Conservation (phyloP, 2,113 vertebrate genomes). For the Lagopus muta region DNA sequence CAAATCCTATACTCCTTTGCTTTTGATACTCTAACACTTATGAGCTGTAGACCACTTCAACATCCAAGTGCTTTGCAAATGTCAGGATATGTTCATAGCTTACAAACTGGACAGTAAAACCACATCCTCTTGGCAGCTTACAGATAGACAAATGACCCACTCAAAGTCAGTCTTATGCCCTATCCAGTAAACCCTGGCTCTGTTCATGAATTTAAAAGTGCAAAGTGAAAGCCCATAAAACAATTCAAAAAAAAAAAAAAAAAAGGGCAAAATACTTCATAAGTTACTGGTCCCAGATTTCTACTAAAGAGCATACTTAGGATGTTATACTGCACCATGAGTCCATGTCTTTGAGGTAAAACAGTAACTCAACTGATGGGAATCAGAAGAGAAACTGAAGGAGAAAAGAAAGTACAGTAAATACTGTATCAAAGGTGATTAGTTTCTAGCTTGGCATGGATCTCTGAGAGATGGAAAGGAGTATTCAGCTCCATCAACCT, state of each 20-base stretch:
- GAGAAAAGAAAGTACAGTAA: not conserved
- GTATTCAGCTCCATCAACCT: not conserved
- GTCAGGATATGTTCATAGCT: not conserved
- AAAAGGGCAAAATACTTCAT: not conserved
- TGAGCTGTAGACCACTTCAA: not conserved
- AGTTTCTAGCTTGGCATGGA: not conserved
- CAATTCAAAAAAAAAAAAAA: conserved; percentile 3
- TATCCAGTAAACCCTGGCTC: not conserved
- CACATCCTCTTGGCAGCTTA: conserved; percentile 9
- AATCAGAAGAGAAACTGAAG: not conserved
- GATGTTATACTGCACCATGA: not conserved
- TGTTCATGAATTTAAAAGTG: not conserved
- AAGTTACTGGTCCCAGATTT: not conserved
- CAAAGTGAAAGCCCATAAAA: not conserved
- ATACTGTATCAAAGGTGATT: not conserved
- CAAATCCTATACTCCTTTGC: not conserved
- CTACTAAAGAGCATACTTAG: not conserved
- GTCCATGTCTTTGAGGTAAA: not conserved
- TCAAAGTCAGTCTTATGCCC: not conserved
- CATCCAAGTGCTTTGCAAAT: not conserved
- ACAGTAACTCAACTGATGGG: not conserved
- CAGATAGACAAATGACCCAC: not conserved
- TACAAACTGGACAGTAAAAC: not conserved
- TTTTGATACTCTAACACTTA: not conserved
- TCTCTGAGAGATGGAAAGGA: not conserved